Percentiles rank a stretch among this genome's conserved stretches.
Conservation (phyloP, 2,888 invertebrate genomes). For the Aleiodes alternator region DNA sequence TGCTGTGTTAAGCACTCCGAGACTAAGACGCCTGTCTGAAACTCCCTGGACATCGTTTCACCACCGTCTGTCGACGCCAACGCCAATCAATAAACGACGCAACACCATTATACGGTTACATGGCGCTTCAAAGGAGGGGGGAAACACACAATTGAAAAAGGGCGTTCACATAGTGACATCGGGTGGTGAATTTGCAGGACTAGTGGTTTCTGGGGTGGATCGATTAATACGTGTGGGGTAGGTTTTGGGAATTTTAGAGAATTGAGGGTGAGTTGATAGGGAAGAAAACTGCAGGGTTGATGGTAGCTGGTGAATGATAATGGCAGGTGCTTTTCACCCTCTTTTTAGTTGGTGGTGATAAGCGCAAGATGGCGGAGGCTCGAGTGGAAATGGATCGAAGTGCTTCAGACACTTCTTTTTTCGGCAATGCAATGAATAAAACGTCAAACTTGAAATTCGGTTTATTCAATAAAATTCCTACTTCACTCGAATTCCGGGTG, state of each 20-base stretch:
- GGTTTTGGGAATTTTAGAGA: not conserved
- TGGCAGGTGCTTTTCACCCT: not conserved
- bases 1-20: conserved; percentile 17
- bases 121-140: not conserved
- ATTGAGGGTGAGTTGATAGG: conserved; percentile 16
- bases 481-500: too few species aligned
- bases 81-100: conserved; percentile 47
- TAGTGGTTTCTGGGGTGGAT: not conserved
- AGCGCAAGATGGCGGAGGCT: not conserved
- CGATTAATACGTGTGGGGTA: not conserved
- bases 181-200: not conserved
- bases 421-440: too few species aligned
- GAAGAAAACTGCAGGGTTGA: not conserved
- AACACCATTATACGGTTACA: conserved; percentile 26
- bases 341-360: not conserved
- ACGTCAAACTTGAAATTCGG: too few species aligned
- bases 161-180: conserved; percentile 27
- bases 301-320: not conserved
- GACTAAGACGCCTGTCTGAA: conserved; percentile 39
- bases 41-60: conserved; percentile 22
- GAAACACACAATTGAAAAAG: conserved; percentile 7
- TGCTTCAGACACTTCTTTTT: too few species aligned
- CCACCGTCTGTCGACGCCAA: conserved; percentile 37
- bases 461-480: too few species aligned
- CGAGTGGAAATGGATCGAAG: not conserved